Evolutionary conservation across 2,888 invertebrate genomes (phyloP).

Genomic region (Drosophila diplacantha): DNA sequence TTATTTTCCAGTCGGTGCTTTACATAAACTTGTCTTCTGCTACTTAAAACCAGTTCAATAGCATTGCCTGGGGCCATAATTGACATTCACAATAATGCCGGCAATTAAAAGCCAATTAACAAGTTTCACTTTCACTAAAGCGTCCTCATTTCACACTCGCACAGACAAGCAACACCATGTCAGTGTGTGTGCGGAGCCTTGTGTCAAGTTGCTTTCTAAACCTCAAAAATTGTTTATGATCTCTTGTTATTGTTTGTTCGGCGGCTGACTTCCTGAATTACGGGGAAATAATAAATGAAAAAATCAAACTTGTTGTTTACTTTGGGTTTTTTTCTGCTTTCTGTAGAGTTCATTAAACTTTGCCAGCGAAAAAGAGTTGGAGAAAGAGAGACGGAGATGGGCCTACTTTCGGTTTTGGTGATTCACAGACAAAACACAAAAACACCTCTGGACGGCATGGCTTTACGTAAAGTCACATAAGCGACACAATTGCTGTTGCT

Average conservation of each 20-base stretch:
- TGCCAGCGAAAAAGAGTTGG: not conserved
- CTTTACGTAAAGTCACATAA: slow-evolving; percentile 64
- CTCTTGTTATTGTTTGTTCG: slow-evolving; percentile 29
- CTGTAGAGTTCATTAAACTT: slow-evolving; percentile 62
- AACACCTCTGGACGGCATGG: slow-evolving; percentile 19
- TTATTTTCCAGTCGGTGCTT: not conserved
- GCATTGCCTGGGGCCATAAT: slow-evolving; percentile 23
- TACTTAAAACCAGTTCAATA: slow-evolving; percentile 29
- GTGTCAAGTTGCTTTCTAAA: slow-evolving; percentile 42
- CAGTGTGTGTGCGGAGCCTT: slow-evolving; percentile 5
- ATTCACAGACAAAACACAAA: slow-evolving; percentile 47
- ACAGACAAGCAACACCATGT: not conserved
- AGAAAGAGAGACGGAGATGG: slow-evolving; percentile 19
- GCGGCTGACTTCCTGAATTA: slow-evolving; percentile 33
- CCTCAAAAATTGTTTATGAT: slow-evolving; percentile 19
- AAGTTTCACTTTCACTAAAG: slow-evolving; percentile 68
- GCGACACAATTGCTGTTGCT: slow-evolving; percentile 54
- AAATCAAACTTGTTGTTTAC: slow-evolving; percentile 30
- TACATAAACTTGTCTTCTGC: slow-evolving; percentile 4
- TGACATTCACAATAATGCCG: slow-evolving; percentile 36
- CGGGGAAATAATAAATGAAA: slow-evolving; percentile 29
- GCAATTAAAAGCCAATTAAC: slow-evolving; percentile 70
- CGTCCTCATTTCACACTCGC: slow-evolving; percentile 12
- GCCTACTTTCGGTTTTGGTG: slow-evolving; percentile 60
- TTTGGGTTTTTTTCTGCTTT: not conserved